Base-by-base conservation (phyloP, 2,888 invertebrate species). In the Archaeoteleia sp. region DNA sequence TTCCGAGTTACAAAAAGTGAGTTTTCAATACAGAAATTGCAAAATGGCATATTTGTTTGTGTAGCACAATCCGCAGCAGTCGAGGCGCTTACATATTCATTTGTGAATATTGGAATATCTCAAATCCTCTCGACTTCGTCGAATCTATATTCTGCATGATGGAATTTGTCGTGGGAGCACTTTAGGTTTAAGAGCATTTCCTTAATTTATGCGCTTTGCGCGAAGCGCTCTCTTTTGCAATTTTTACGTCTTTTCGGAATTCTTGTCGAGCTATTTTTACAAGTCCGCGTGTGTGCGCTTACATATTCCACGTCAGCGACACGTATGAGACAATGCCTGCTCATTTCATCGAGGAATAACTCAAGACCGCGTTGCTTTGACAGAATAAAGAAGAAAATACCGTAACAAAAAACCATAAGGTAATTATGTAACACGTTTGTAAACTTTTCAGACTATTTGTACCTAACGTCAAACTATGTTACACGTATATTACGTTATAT, bases 31-130 rank as follows among this genome's bases (percentile, higher is more conserved):
- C 39, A 42, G 14, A 42, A 58, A 32, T 25, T 7, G 34, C 10
- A 40, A 53, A 53, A n/a, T 32, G 51, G 45, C 40, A 27, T 39
- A 46, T 51, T 45, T 61, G 45, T 55, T 67, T 67, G 55, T 49
- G 9, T 32, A 8, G 34, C 39, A 30, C 49, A 62, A 48, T 67
- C 55, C 40, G 54, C 42, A 35, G 48, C 42, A 49, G 42, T 54
- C 54, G 55, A 67, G 63, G 54, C 67, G 71, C 74, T 79, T 78
- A 77, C 72, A 73, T 73, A 75, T 77, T 75, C 75, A 76, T 76
- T 78, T 77, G 76, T 78, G 79, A 80, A 82, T 81, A 82, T 81
- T 79, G 82, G 73, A 81, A 82, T 80, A 80, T 80, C 77, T 81
- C 65, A 73, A 74, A 80, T 80, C 73, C 78, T 54, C 20, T 42